Percentiles rank a stretch among this genome's conserved stretches.
Evolutionary conservation across 2,888 invertebrate genomes (phyloP).

Genomic region (Drosophila macrothrix): DNA sequence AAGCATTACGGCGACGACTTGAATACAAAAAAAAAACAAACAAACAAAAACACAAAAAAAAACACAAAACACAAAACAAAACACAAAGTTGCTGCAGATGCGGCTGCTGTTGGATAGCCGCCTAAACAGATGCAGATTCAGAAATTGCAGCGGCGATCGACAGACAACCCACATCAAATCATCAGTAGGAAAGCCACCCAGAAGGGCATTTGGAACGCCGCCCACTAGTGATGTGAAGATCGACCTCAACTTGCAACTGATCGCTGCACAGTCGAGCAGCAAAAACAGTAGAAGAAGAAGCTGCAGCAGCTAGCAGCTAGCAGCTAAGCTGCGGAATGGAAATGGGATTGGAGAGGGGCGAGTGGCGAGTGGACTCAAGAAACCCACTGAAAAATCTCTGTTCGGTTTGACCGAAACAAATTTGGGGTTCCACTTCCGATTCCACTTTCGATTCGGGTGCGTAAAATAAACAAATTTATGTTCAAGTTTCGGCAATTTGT

Average conservation of each 20-base stretch:
- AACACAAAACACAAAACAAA: not conserved
- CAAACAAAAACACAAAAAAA: slow-evolving; percentile 10
- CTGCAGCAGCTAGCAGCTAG: not conserved
- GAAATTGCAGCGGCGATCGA: not conserved
- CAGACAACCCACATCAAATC: not conserved
- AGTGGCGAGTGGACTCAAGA: not conserved
- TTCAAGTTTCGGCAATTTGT: not conserved
- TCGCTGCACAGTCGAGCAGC: slow-evolving; percentile 9
- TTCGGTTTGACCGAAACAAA: too few species aligned
- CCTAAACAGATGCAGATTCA: not conserved
- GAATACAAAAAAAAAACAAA: slow-evolving; percentile 19
- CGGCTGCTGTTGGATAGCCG: slow-evolving; percentile 8
- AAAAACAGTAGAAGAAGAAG: not conserved
- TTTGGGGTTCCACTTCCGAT: not conserved
- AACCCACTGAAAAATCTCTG: not conserved
- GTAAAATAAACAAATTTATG: not conserved
- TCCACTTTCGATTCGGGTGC: not conserved
- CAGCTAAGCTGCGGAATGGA: not conserved
- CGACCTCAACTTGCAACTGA: slow-evolving; percentile 26
- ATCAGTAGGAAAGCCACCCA: slow-evolving; percentile 6
- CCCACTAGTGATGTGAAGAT: slow-evolving; percentile 6
- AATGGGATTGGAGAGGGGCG: not conserved
- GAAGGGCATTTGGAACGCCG: slow-evolving; percentile 28
- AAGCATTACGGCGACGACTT: slow-evolving; percentile 73
- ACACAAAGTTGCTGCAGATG: not conserved